phyloP scores from a whole-genome alignment of 2,888 invertebrate species.

The Agapostemon virescens region DNA sequence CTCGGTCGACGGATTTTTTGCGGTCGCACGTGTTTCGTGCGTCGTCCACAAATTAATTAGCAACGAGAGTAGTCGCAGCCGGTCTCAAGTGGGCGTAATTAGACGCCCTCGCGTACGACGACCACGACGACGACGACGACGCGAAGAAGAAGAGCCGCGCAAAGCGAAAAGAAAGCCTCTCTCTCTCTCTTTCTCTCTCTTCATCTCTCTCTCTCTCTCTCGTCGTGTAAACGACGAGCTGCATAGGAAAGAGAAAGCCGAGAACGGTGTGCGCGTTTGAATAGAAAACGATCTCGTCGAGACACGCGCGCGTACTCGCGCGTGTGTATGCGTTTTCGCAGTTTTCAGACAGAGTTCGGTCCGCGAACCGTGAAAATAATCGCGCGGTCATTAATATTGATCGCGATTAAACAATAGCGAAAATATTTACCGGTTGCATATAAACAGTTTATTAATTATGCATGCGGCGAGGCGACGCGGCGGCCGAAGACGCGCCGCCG shows the following conservation, averaged over 20 bases:
- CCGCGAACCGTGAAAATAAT: constrained; percentile 20
- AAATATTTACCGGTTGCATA: neutral
- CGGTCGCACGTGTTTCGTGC: constrained; percentile 58
- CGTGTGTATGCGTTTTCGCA: neutral
- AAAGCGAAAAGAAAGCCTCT: constrained; percentile 33
- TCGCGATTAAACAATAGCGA: constrained; percentile 19
- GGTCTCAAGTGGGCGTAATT: constrained; percentile 70
- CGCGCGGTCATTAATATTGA: constrained; percentile 21
- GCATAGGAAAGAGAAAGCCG: constrained; percentile 54
- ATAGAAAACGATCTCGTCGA: constrained; percentile 46
- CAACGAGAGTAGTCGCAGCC: constrained; percentile 45
- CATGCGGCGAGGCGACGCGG: neutral
- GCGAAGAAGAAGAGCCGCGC: neutral
- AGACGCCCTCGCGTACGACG: constrained; percentile 59
- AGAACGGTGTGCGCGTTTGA: constrained; percentile 39
- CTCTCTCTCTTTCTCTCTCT: neutral
- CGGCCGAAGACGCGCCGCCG: neutral
- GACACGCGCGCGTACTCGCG: neutral
- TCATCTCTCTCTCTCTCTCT: neutral
- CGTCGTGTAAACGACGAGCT: constrained; percentile 31
- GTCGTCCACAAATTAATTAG: constrained; percentile 66
- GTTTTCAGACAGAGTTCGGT: neutral
- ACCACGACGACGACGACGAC: neutral
- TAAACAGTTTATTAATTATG: constrained; percentile 16
- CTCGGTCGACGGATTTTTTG: constrained; percentile 47